Base-by-base conservation (phyloP, 92 coral and sea anemone species). In the Umimayanthus chanpuru region DNA sequence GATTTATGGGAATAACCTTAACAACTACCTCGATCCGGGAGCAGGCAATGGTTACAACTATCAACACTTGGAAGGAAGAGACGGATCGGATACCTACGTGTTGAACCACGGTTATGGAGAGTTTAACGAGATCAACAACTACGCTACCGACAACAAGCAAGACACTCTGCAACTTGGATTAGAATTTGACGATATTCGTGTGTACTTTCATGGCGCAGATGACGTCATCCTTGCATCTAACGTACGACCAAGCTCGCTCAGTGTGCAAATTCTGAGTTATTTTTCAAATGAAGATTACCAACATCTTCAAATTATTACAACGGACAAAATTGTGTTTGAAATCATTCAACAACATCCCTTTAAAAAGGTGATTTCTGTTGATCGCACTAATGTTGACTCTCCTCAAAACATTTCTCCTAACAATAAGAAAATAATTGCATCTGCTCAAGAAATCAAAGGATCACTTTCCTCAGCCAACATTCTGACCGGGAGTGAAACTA, bases 21-120 rank as follows among this genome's bases (percentile, higher is more conserved):
- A 90, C 79, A 92, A 92, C 55, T 92, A 92, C 84, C 83, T 92
- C 16, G 92, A 92, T 61, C 92, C 94, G 12, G 94, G 94, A n/a
- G 56, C 94, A 66, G 89, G 92, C 40, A 92, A 88, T 81, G 94
- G 87, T 70, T 89, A 65, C 65, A 89, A 76, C 43, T 85, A 80
- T 15, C 94, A 92, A 18, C 39, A 81, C 68, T 80, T 92, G 80
- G 78, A 73, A 10, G 94, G 94, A 5, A 61, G 81, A 6, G 30
- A 76, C 21, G 92, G 94, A 25, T 87, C 92, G 26, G 94, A 92
- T 73, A 89, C 92, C 5, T 92, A 92, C 85, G 94, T 92, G 6
- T 66, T 92, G 1, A 79, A 89, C 8, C 88, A 85, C 50, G 94
- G 94, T 3, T 92, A 92, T 75, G 94, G 90, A 23, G 68, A 61